These are phyloP conservation scores for Crocuta crocuta DNA, from an alignment of 2,113 vertebrate species.

Conservation along the genomic window DNA sequence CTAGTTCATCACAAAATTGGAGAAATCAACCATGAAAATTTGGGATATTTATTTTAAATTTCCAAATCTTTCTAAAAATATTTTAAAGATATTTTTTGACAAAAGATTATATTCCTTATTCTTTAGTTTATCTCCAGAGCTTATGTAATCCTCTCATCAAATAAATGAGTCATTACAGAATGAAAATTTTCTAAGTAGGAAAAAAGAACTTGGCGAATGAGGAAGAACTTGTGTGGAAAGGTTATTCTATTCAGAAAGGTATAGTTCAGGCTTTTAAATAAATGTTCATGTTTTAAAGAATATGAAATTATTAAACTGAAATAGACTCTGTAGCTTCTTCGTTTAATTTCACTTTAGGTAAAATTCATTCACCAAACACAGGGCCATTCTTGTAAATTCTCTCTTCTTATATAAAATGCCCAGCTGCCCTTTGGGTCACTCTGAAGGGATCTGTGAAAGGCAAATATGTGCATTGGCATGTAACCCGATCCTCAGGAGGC, in stretches of 20 bases:
- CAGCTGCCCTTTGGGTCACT: not conserved
- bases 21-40: not conserved
- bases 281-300: not conserved
- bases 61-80: slow-evolving; percentile 26
- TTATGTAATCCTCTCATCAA: not conserved
- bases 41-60: slow-evolving; percentile 3
- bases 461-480: not conserved
- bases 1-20: not conserved
- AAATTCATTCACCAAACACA: not conserved
- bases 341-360: slow-evolving; percentile 11
- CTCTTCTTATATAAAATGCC: not conserved
- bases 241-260: not conserved
- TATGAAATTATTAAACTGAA: slow-evolving; percentile 17
- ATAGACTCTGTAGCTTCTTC: not conserved
- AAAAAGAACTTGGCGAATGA: not conserved
- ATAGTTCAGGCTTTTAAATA: not conserved
- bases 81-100: not conserved
- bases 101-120: not conserved
- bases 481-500: not conserved
- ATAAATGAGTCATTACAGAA: not conserved
- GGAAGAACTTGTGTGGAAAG: not conserved
- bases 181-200: not conserved
- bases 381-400: slow-evolving; percentile 2
- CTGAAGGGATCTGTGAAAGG: not conserved
- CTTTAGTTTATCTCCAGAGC: not conserved